Percentiles rank a stretch among this genome's conserved stretches.
phyloP scores from a whole-genome alignment of 2,888 invertebrate species.

The Diploptera punctata region DNA sequence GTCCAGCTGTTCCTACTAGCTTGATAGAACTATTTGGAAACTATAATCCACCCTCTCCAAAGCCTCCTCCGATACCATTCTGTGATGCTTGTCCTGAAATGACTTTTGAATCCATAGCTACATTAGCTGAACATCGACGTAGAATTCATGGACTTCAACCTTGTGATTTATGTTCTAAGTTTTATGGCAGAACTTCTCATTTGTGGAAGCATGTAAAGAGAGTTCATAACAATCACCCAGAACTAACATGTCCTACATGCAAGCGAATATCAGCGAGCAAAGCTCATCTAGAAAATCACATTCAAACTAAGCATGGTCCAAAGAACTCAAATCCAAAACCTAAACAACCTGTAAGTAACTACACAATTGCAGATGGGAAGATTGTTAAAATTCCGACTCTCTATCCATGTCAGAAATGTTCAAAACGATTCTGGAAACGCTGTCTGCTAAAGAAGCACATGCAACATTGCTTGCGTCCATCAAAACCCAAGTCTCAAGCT shows the following conservation, averaged over 20 bases:
- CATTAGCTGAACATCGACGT: constrained; percentile 61
- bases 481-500: constrained; percentile 44
- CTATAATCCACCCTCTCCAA: not conserved
- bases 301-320: constrained; percentile 25
- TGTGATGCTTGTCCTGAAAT: constrained; percentile 47
- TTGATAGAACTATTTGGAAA: no score
- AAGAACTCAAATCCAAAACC: not conserved
- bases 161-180: constrained; percentile 66
- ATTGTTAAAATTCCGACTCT: constrained; percentile 1
- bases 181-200: constrained; percentile 65
- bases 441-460: constrained; percentile 63
- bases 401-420: constrained; percentile 24
- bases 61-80: constrained; percentile 34
- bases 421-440: constrained; percentile 54
- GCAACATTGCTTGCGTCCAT: constrained; percentile 59
- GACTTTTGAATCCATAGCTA: constrained; percentile 57
- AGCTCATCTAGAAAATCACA: constrained; percentile 23
- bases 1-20: not conserved
- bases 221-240: constrained; percentile 64
- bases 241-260: constrained; percentile 64
- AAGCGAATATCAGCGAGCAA: constrained; percentile 53
- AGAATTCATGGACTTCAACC: constrained; percentile 62
- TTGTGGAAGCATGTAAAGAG: constrained; percentile 68
- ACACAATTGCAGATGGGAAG: not conserved
- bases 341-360: not conserved